Conservation (phyloP, 2,888 invertebrate genomes). For the Phytoseiulus persimilis region DNA sequence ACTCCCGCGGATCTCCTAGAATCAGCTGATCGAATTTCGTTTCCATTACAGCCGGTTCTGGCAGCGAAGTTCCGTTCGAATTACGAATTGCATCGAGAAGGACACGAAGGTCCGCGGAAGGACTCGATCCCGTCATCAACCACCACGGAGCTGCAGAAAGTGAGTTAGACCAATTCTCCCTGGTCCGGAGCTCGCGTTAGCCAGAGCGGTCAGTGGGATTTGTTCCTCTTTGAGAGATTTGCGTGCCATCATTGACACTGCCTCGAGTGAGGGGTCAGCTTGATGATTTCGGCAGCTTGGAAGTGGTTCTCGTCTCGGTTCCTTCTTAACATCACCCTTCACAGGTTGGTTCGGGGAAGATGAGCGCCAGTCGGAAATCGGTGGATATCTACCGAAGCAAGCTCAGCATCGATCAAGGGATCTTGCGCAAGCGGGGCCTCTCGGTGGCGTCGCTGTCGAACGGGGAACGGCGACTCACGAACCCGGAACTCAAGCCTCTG, state of each 20-base stretch:
- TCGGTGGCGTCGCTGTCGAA: slow-evolving; percentile 16
- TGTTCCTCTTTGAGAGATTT: too few species aligned
- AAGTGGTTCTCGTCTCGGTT: background rate
- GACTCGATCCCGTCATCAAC: background rate
- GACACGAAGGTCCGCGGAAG: background rate
- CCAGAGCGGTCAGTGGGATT: too few species aligned
- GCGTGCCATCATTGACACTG: too few species aligned
- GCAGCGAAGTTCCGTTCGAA: slow-evolving; percentile 35
- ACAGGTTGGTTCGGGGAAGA: background rate
- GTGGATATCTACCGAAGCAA: slow-evolving; percentile 9
- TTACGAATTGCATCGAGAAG: background rate
- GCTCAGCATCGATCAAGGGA: slow-evolving; percentile 24
- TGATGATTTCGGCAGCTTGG: too few species aligned
- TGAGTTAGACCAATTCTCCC: background rate
- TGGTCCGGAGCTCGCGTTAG: background rate
- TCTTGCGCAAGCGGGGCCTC: slow-evolving; percentile 6
- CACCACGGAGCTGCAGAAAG: background rate
- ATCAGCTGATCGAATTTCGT: background rate
- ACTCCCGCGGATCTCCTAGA: too few species aligned
- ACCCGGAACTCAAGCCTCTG: slow-evolving; percentile 58
- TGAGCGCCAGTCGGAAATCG: slow-evolving; percentile 17
- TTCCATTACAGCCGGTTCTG: background rate
- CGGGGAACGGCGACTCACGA: background rate
- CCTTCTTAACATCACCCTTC: background rate
- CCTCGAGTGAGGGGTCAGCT: too few species aligned